Conservation (phyloP, 2,888 invertebrate species). For the Volucella bombylans region DNA sequence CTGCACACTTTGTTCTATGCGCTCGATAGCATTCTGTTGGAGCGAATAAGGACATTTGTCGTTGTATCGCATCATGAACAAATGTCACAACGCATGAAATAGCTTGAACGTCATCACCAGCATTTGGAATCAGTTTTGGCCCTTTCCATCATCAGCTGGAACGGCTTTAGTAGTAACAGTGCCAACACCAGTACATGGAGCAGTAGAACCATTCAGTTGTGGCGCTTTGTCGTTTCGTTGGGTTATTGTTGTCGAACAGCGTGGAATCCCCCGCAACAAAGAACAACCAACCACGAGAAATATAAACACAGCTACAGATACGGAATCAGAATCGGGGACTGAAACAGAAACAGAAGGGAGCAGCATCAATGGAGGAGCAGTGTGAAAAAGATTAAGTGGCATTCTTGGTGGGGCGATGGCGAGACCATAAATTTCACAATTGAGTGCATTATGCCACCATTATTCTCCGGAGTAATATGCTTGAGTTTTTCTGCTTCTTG, state of each 20-base stretch:
- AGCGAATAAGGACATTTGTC: conserved; percentile 35
- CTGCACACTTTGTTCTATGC: background rate
- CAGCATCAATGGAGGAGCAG: conserved; percentile 30
- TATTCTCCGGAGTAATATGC: conserved; percentile 55
- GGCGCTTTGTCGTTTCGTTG: conserved; percentile 59
- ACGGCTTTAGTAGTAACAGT: background rate
- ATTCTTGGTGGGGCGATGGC: conserved; percentile 64
- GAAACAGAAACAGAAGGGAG: conserved; percentile 3
- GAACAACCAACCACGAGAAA: background rate
- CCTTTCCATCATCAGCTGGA: background rate
- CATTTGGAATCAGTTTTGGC: conserved; percentile 8
- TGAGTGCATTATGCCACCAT: conserved; percentile 72
- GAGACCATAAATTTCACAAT: conserved; percentile 71
- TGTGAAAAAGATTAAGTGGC: conserved; percentile 73
- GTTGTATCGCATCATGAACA: conserved; percentile 52
- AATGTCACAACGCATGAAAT: conserved; percentile 57
- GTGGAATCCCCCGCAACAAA: conserved; percentile 56
- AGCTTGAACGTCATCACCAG: conserved; percentile 27
- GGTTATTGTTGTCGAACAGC: conserved; percentile 49
- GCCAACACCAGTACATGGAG: conserved; percentile 13
- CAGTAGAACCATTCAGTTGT: conserved; percentile 19
- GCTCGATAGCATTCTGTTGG: conserved; percentile 14
- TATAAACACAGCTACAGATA: background rate
- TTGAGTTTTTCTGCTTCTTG: conserved; percentile 2
- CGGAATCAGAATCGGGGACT: background rate